Percentiles rank a stretch among this genome's conserved stretches.
Conservation (phyloP, 2,888 invertebrate species). For the Unio delphinus region DNA sequence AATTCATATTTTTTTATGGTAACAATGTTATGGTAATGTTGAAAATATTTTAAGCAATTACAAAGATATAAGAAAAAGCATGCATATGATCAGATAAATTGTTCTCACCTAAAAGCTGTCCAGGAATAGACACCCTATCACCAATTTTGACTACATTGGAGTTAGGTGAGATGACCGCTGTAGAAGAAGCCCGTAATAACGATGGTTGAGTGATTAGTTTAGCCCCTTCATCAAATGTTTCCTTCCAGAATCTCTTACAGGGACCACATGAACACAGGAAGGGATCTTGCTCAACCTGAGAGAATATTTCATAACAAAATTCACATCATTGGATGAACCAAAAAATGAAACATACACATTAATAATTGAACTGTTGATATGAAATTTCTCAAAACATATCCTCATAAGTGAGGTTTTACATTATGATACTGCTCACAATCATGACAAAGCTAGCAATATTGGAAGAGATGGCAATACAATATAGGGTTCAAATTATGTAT, state of each 20-base stretch:
- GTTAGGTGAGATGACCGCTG: slow-evolving; percentile 39
- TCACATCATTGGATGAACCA: too few species aligned
- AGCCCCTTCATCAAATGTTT: slow-evolving; percentile 50
- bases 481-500: too few species aligned
- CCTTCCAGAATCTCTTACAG: slow-evolving; percentile 61
- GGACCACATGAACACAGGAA: slow-evolving; percentile 64
- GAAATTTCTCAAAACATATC: too few species aligned
- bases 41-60: neutral
- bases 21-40: too few species aligned
- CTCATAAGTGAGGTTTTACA: too few species aligned
- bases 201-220: slow-evolving; percentile 40
- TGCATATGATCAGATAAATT: neutral
- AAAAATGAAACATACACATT: too few species aligned
- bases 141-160: slow-evolving; percentile 48
- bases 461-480: too few species aligned
- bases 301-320: neutral
- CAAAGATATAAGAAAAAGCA: neutral
- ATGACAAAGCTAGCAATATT: too few species aligned
- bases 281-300: slow-evolving; percentile 56
- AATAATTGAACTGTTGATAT: too few species aligned
- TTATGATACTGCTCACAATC: too few species aligned
- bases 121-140: slow-evolving; percentile 57
- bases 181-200: slow-evolving; percentile 40
- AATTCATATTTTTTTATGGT: neutral
- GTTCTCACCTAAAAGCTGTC: slow-evolving; percentile 41